A percentile compares a stretch with the other conserved stretches of the same genome.
These are phyloP conservation scores for Scaptomyza parva DNA, from an alignment of 2,888 invertebrate genomes.

Conservation along the genomic window DNA sequence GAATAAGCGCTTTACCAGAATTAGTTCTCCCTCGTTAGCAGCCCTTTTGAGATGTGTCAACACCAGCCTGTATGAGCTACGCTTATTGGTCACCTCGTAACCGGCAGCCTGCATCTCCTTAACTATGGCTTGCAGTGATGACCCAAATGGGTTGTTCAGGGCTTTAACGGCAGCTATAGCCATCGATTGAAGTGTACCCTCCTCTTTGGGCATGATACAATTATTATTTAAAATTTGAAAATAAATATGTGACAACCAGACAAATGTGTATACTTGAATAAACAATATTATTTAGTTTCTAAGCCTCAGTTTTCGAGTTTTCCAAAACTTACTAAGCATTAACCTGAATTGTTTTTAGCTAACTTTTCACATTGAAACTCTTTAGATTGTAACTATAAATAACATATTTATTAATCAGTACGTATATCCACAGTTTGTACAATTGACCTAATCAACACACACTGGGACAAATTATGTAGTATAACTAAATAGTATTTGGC, in stretches of 20 bases:
- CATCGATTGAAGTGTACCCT: background rate
- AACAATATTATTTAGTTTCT: background rate
- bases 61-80: background rate
- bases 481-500: conserved; percentile 69
- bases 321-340: background rate
- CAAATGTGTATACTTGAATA: too few relatives aligned
- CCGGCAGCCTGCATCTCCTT: conserved; percentile 25
- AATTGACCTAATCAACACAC: conserved; percentile 34
- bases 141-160: conserved; percentile 26
- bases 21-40: conserved; percentile 8
- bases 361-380: background rate
- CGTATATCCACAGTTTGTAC: conserved; percentile 50
- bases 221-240: background rate
- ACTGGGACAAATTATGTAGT: conserved; percentile 51
- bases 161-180: conserved; percentile 10
- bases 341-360: too few relatives aligned
- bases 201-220: background rate
- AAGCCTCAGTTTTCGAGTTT: background rate
- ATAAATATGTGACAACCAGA: too few relatives aligned
- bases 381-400: conserved; percentile 50
- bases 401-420: conserved; percentile 76
- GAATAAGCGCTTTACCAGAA: conserved; percentile 26
- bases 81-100: conserved; percentile 3
- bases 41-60: conserved; percentile 10
- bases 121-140: conserved; percentile 28